Conservation (phyloP, 2,888 invertebrate species). For the Teleogryllus oceanicus region DNA sequence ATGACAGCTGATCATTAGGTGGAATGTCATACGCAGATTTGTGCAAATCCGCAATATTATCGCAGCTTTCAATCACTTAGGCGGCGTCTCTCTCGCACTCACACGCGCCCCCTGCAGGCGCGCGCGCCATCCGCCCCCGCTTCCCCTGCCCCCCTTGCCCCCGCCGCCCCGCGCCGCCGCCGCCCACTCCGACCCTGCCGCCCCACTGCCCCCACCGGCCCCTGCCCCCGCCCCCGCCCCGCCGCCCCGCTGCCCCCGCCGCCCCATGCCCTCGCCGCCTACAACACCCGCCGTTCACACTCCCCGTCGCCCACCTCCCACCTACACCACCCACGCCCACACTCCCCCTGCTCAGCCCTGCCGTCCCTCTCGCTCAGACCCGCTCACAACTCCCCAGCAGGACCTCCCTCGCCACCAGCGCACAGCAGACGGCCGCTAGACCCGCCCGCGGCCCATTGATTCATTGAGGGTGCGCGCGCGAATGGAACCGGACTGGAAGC, state of each 20-base stretch:
- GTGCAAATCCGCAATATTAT: constrained; percentile 34
- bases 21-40: constrained; percentile 32
- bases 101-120: not conserved
- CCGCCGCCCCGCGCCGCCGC: not conserved
- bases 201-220: not conserved
- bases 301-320: too few species aligned
- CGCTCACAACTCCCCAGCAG: not conserved
- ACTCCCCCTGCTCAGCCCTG: too few species aligned
- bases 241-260: too few species aligned
- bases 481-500: not conserved
- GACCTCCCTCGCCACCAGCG: not conserved
- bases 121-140: not conserved
- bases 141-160: not conserved
- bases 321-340: too few species aligned
- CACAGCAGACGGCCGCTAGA: not conserved
- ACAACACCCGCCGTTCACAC: too few species aligned
- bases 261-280: too few species aligned
- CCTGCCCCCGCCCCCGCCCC: too few species aligned
- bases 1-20: constrained; percentile 27
- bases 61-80: constrained; percentile 33
- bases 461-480: not conserved
- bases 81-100: constrained; percentile 19
- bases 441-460: not conserved
- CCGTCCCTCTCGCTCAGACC: too few species aligned
- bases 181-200: too few species aligned